Evolutionary conservation across 30 jellyfish, hydroid and myxozoan genomes (phyloP).

Genomic region (Aurelia sp.): DNA sequence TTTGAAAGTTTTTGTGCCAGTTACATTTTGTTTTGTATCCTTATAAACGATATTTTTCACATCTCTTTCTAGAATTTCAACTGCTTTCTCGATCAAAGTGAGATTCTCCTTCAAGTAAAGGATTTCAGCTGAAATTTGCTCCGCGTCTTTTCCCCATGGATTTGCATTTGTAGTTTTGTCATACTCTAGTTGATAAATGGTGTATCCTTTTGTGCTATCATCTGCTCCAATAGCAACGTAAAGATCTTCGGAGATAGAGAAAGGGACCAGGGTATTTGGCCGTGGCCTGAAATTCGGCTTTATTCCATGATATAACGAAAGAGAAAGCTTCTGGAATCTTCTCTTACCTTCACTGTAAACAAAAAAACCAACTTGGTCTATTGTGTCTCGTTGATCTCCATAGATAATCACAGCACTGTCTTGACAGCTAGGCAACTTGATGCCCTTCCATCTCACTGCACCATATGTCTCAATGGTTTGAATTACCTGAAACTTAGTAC

Average conservation of each 20-base stretch:
- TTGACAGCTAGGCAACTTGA: constrained; percentile 65
- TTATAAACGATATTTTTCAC: constrained; percentile 9
- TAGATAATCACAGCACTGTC: constrained; percentile 56
- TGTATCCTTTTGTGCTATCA: constrained; percentile 39
- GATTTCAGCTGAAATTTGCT: constrained; percentile 20
- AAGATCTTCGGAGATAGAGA: constrained; percentile 45
- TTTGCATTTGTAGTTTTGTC: constrained; percentile 32
- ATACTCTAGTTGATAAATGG: constrained; percentile 55
- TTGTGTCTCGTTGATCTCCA: constrained; percentile 67
- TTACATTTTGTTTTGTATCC: constrained; percentile 42
- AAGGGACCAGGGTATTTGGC: constrained; percentile 67
- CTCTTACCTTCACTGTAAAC: constrained; percentile 48
- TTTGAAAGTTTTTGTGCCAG: constrained; percentile 31
- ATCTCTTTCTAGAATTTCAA: constrained; percentile 16
- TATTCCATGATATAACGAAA: constrained; percentile 49
- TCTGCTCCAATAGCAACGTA: constrained; percentile 66
- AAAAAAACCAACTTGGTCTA: constrained; percentile 80
- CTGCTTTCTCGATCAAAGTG: not conserved
- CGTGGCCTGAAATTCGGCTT: constrained; percentile 46
- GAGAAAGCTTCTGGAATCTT: constrained; percentile 56
- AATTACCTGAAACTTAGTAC: constrained; percentile 45
- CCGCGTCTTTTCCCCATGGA: constrained; percentile 62
- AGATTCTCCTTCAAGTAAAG: constrained; percentile 14
- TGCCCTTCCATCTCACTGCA: constrained; percentile 69
- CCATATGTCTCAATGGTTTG: constrained; percentile 62